Evolutionary conservation across 2,888 invertebrate species (phyloP), one percentile per base, ranked within the genome.

Genomic region (Empis livida): DNA sequence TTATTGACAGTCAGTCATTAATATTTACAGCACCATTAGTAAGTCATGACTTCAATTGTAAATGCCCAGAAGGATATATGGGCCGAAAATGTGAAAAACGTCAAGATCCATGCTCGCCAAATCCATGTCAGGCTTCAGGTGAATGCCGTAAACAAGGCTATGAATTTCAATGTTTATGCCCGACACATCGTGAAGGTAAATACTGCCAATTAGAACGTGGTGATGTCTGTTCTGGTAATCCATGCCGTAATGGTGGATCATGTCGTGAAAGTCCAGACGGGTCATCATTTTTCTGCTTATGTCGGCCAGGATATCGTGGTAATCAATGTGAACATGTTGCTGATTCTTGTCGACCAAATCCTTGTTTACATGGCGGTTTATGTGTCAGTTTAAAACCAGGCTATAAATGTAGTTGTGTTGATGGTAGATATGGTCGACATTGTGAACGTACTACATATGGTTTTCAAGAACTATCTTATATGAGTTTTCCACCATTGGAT

Each of bases 381-480:
- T 95, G 95, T 61, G 80, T 90, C 14, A 83, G 85, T 52, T 71
- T 89, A n/a, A 88, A 89, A 61, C 88, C 90, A 9, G 90, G 90
- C 32, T 93, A 88, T 62, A 80, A 79, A 62, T 84, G 84, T 51
- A 84, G 84, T 56, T 96, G 96, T 61, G 81, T 82, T 0, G 85
- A 88, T 57, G 92, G 90, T 11, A 78, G 86, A 31, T 92, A 92
- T 61, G 96, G 95, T 10, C 76, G 85, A 37, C 88, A 89, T 59
- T 96, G 95, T 67, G 92, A 95, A 65, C 82, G 85, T 55, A 83
- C 89, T 2, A 91, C 91, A 2, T 89, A 79, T 63, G 92, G 94
- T 15, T 96, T 96, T 68, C 79, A 79, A 47, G 88, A 89, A 58
- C 73, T 92, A 0, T 94, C 94, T 0, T 95, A 79, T 64, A 88